Conservation (phyloP, 30 jellyfish, hydroid and myxozoan genomes). For the Hydra vulgaris region DNA sequence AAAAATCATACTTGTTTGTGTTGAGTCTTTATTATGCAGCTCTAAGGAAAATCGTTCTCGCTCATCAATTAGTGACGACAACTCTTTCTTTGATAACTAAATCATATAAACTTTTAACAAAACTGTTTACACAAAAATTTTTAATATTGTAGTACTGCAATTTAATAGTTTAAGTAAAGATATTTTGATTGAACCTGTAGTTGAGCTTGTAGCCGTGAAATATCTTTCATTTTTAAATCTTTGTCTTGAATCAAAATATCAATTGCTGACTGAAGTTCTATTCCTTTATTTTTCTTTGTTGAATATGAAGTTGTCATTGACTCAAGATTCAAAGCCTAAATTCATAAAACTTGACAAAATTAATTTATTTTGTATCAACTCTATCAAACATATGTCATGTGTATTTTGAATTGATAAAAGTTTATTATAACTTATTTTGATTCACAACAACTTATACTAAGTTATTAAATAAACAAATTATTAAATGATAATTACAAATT, state of each 20-base stretch:
- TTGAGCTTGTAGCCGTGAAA: slow-evolving; percentile 36
- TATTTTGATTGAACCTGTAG: slow-evolving; percentile 29
- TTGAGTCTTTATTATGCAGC: slow-evolving; percentile 68
- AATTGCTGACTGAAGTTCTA: slow-evolving; percentile 42
- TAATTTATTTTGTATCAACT: too few species aligned
- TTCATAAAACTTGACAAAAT: too few species aligned
- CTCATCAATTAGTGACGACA: slow-evolving; percentile 54
- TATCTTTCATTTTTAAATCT: slow-evolving; percentile 37
- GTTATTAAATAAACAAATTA: too few species aligned
- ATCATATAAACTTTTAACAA: background rate
- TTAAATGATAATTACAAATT: too few species aligned
- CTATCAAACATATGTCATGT: too few species aligned
- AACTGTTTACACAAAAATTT: too few species aligned
- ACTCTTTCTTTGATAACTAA: slow-evolving; percentile 15
- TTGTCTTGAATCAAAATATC: slow-evolving; percentile 36
- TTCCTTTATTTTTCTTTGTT: slow-evolving; percentile 31
- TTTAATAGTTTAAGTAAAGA: background rate
- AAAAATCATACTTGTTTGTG: slow-evolving; percentile 55
- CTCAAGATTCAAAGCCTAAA: slow-evolving; percentile 46
- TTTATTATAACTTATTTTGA: too few species aligned
- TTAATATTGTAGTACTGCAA: too few species aligned
- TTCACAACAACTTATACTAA: too few species aligned
- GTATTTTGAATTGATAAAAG: too few species aligned
- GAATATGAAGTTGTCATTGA: slow-evolving; percentile 19
- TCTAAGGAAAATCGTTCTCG: slow-evolving; percentile 66